Base-by-base conservation (phyloP, 1,140 invertebrate genomes). In the Lordiphosa collinella region DNA sequence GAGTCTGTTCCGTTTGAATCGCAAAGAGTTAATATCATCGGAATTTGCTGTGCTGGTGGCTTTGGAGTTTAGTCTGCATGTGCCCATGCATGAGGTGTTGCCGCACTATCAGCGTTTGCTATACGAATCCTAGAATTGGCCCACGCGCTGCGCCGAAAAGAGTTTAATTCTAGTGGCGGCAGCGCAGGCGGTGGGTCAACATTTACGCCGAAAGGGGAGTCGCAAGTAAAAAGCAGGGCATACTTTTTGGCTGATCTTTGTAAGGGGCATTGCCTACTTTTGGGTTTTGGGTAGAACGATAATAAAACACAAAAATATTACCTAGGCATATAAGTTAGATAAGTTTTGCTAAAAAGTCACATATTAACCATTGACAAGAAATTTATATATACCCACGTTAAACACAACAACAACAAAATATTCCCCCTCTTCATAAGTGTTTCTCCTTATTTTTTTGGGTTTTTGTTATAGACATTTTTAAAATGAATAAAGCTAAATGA, bases 21-120 rank as follows among this genome's bases (percentile, higher is more conserved):
- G 96, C 16, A 97, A 96, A 89, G 97, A 99, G 75, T 90, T 99
- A 25, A 91, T 98, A 32, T 92, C 93, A 12, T 97, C 95, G 44
- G 98, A 99, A 90, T 98, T 99, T 91, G 96, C 96, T 4, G 96
- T 98, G 44, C 90, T 99, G 13, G 96, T 99, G 37, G 96, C 97
- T 0, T 90, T 99, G 41, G 97, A 99, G 89, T 99, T 99, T 89
- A 95, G 96, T 16, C 91, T 99, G 41, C 97, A 98, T 90, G 91
- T 98, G 38, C 96, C 96, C 7, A 96, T 95, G 32, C 94, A 93
- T 90, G 96, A 98, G 90, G 93, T 99, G 52, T 94, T 96, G 90
- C 96, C 97, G 9, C 97, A 99, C 89, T 99, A 98, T 90, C 96
- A 98, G 89, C 92, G 97, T 62, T 92, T 99, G 52, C 91, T 96